These are phyloP conservation scores for Choristoneura rosaceana DNA, from an alignment of 2,888 invertebrate genomes.

Conservation along the genomic window DNA sequence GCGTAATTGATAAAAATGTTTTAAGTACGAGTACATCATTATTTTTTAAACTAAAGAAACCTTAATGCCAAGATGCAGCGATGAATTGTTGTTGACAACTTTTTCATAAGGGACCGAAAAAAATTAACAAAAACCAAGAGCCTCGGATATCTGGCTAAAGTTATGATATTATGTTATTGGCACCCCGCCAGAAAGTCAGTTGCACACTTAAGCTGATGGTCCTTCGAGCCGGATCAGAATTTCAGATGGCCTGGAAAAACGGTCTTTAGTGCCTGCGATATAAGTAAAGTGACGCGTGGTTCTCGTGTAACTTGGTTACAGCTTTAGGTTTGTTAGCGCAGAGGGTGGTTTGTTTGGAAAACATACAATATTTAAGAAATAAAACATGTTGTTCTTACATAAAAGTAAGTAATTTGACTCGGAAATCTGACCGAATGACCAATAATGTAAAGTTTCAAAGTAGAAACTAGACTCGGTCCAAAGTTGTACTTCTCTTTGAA, in stretches of 20 bases:
- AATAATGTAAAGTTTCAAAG: neutral
- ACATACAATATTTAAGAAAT: neutral
- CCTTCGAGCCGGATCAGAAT: conserved; percentile 58
- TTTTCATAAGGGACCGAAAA: conserved; percentile 42
- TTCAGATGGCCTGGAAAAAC: conserved; percentile 55
- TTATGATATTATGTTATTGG: conserved; percentile 70
- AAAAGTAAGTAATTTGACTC: neutral
- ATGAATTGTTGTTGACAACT: neutral
- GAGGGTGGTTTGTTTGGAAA: neutral
- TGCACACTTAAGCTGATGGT: conserved; percentile 56
- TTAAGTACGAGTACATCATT: too few relatives aligned
- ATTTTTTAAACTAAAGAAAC: too few relatives aligned
- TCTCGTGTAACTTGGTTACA: conserved; percentile 4
- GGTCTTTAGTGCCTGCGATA: conserved; percentile 34
- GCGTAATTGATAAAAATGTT: too few relatives aligned
- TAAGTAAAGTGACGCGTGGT: conserved; percentile 2
- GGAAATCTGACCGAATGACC: neutral
- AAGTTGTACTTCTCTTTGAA: neutral
- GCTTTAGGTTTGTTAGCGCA: neutral
- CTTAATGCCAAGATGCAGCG: neutral
- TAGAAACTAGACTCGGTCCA: neutral
- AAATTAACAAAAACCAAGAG: conserved; percentile 52
- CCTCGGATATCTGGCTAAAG: conserved; percentile 54
- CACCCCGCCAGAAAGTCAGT: conserved; percentile 61
- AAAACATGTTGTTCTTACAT: neutral